Percentiles rank a stretch among this genome's conserved stretches.
phyloP scores from a whole-genome alignment of 2,113 vertebrate genomes.

The Engystomops pustulosus region DNA sequence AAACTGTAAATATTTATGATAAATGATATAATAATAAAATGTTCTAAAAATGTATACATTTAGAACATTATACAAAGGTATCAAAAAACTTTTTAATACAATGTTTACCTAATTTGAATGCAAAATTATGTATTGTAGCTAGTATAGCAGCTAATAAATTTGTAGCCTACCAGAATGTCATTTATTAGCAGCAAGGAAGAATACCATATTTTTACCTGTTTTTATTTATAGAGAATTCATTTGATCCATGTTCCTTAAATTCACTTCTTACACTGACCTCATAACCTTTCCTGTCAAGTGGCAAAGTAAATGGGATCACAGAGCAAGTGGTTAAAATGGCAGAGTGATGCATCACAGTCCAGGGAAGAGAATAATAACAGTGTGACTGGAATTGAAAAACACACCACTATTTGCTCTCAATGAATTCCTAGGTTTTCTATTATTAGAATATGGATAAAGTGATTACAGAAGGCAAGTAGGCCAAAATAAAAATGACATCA shows the following conservation, averaged over 20 bases:
- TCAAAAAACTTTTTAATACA: no score
- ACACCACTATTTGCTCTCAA: slow-evolving; percentile 50
- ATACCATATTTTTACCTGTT: slow-evolving; percentile 12
- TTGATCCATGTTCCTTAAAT: slow-evolving; percentile 48
- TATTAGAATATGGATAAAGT: slow-evolving; percentile 61
- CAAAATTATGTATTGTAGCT: not conserved
- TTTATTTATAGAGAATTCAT: slow-evolving; percentile 48
- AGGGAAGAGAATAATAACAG: slow-evolving; percentile 54
- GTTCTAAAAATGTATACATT: no score
- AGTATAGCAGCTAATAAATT: not conserved
- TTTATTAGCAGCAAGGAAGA: not conserved
- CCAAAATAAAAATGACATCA: slow-evolving; percentile 61
- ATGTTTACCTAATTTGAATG: no score
- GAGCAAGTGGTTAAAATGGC: slow-evolving; percentile 57
- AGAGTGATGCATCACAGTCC: slow-evolving; percentile 58
- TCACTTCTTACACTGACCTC: slow-evolving; percentile 56
- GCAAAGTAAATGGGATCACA: slow-evolving; percentile 59
- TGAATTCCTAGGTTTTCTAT: slow-evolving; percentile 55
- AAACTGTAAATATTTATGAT: no score
- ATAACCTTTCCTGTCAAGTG: slow-evolving; percentile 58
- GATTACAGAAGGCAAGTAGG: slow-evolving; percentile 58
- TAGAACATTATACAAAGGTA: no score
- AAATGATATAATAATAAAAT: no score
- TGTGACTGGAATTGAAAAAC: slow-evolving; percentile 56
- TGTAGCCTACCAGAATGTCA: not conserved